These are phyloP conservation scores for rat (Rattus norvegicus) DNA, from an alignment of 2,113 vertebrate genomes.

Conservation along the genomic window GRCr8 NC_086024.1:127576001-127576500, in stretches of 20 bases:
- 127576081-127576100: not conserved
- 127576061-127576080: not conserved
- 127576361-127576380: constrained; percentile 42
- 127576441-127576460: constrained; percentile 11
- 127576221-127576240: not conserved
- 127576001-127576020: constrained; percentile 48
- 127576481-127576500: not conserved
- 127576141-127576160: not conserved
- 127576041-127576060: not conserved
- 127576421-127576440: constrained; percentile 70
- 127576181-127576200: not conserved
- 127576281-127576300: constrained; percentile 74
- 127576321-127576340: not conserved
- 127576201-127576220: not conserved
- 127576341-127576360: constrained; percentile 60
- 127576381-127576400: constrained; percentile 67
- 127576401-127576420: constrained; percentile 29
- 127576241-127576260: not conserved
- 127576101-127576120: not conserved
- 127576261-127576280: constrained; percentile 61
- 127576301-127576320: constrained; percentile 31
- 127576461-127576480: constrained; percentile 42
- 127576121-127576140: not conserved
- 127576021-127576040: constrained; percentile 42
- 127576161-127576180: not conserved